Base-by-base conservation (phyloP, 64 coral and sea anemone species). In the Catalaphyllia jardinei region DNA sequence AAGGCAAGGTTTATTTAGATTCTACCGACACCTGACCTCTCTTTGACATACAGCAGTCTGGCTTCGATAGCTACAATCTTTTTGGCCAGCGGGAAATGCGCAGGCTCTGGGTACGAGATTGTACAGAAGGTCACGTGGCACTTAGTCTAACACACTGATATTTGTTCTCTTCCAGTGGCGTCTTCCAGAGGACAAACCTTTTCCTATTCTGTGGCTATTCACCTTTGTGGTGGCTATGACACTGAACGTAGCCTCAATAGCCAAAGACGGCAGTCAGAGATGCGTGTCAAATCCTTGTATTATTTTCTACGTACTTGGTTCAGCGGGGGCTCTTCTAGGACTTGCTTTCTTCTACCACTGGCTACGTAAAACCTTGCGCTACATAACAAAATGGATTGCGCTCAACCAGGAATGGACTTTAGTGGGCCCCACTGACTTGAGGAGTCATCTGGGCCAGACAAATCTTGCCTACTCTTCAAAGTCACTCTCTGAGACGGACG, bases 351-450 rank as follows among this genome's bases (percentile, higher is more conserved):
- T 95, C 18, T 91, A 95, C 28, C 94, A 90, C 85, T 99, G 93
- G 93, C 73, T 93, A 17, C 90, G 86, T 8, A 92, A 93, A n/a
- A 95, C 91, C 60, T 42, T 95, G 31, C 74, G 76, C 13, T 99
- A 95, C 72, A 52, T 99, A 22, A 74, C 86, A 24, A 92, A 93
- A 84, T 95, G 93, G 97, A 77, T 99, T 35, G 91, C 97, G 3
- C 75, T 99, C 3, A 99, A 99, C 79, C 90, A 95, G 51, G 97
- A 95, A 49, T 99, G 97, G 97, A 93, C 83, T 28, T 67, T 99
- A 17, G 74, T 96, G 25, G 92, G 84, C 6, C 76, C 92, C 4
- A 80, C 63, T 31, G 87, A 96, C 52, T 73, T 80, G 24, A 83
- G 78, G 9, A 86, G 51, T 29, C 63, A 63, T 10, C 17, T 93